Evolutionary conservation across 1,140 invertebrate genomes (phyloP), one percentile per base, ranked within the genome.

Genomic region (Brachionus angularis): DNA sequence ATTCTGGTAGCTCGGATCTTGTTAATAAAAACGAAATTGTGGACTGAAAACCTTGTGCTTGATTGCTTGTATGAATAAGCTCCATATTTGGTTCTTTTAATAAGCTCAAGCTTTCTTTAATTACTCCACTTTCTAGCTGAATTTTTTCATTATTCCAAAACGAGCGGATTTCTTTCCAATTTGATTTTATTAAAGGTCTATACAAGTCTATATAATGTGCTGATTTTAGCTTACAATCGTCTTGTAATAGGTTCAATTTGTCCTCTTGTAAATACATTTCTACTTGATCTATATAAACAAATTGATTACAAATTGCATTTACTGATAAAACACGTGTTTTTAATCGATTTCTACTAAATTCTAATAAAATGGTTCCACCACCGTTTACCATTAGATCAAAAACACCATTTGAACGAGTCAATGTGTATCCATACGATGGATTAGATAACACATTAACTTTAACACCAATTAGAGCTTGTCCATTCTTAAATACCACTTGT

Each of bases 351-450:
- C 93, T 85, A 58, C 93, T 91, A 77, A 98, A 96, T 77, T 93
- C 89, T 12, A 98, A 81, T 0, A 90, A 95, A 0, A 97, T 91
- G 0, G 93, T 91, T 0, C 93, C 93, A 5, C 94, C 94, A 5
- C 95, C 94, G 81, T 98, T 97, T 14, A 97, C 93, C 76, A 97
- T 85, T 4, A 98, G 85, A 82, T 97, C 94, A 83, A 97, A 97
- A 93, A 92, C 91, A 86, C 93, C 93, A 75, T 90, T 89, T 77
- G 89, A 87, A 78, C 93, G 85, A 16, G 93, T 96, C 14, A 96
- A 82, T 0, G 93, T 97, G 79, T 94, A 96, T 1, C 94, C 94
- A 84, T 94, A 92, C 72, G 89, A 85, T 12, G 89, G 92, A 72
- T 89, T 90, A 5, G 89, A 86, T 79, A 92, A 91, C 67, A 98